These are phyloP conservation scores for Troglohyphantes excavatus DNA, from an alignment of 2,888 invertebrate species.

Conservation along the genomic window DNA sequence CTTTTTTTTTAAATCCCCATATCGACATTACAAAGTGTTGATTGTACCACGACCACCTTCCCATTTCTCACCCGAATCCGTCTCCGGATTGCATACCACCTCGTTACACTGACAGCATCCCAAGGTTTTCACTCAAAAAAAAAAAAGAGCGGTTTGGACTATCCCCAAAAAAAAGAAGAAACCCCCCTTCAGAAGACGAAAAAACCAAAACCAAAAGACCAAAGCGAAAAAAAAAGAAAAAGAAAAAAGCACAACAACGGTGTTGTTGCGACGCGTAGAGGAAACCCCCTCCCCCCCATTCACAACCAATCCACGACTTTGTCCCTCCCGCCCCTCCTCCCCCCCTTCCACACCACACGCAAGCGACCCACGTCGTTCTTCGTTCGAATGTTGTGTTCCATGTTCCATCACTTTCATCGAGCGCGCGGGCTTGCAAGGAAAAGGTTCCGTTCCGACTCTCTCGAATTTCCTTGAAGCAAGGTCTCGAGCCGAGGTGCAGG, in stretches of 20 bases:
- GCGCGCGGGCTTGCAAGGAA: neutral
- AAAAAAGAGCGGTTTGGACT: conserved; percentile 41
- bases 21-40: neutral
- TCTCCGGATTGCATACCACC: conserved; percentile 18
- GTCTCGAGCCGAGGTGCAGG: conserved; percentile 1
- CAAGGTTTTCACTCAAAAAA: neutral
- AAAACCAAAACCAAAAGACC: conserved; percentile 5
- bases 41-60: neutral
- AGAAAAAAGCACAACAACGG: conserved; percentile 26
- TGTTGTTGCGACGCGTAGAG: conserved; percentile 57
- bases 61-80: neutral
- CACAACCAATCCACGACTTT: conserved; percentile 15
- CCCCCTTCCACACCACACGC: conserved; percentile 41
- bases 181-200: neutral
- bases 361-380: conserved; percentile 56
- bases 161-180: conserved; percentile 27
- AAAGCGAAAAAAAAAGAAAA: neutral
- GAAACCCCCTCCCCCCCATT: conserved; percentile 45
- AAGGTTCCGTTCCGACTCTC: neutral
- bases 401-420: neutral
- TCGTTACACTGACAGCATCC: conserved; percentile 7
- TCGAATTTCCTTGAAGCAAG: neutral
- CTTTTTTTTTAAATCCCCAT: no score
- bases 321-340: conserved; percentile 3
- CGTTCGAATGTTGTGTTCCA: neutral